phyloP scores from a whole-genome alignment of 2,888 invertebrate genomes.

The Quadroppia sp. region DNA sequence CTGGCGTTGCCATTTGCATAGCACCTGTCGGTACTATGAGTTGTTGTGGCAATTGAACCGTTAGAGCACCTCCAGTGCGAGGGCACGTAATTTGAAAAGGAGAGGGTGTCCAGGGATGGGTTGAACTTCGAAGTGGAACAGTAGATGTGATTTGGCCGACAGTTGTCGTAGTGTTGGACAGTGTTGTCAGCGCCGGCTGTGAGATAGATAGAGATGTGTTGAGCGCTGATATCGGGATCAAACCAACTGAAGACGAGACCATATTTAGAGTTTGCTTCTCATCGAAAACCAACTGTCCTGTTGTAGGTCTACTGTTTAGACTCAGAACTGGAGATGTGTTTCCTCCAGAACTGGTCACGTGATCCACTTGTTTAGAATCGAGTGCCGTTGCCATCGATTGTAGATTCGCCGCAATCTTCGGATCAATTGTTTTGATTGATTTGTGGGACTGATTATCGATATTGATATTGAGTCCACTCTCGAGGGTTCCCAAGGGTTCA shows the following conservation, averaged over 20 bases:
- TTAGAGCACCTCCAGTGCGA: constrained; percentile 9
- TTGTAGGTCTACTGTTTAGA: background rate
- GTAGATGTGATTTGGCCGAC: constrained; percentile 12
- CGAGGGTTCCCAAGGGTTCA: constrained; percentile 14
- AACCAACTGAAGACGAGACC: constrained; percentile 35
- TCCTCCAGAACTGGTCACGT: constrained; percentile 34
- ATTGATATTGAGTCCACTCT: constrained; percentile 18
- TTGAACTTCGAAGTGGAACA: constrained; percentile 2
- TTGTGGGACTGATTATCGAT: constrained; percentile 15
- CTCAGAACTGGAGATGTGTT: constrained; percentile 13
- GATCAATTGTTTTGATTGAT: background rate
- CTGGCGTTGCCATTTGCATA: background rate
- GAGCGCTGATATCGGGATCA: constrained; percentile 26
- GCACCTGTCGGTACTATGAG: constrained; percentile 34
- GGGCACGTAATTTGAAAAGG: constrained; percentile 30
- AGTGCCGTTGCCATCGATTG: background rate
- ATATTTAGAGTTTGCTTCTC: constrained; percentile 32
- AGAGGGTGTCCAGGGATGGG: background rate
- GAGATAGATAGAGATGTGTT: constrained; percentile 22
- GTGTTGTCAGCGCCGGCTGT: background rate
- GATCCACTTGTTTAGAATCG: constrained; percentile 36
- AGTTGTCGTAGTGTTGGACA: constrained; percentile 7
- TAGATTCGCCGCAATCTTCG: constrained; percentile 12
- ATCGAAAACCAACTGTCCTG: constrained; percentile 14
- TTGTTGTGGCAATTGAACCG: constrained; percentile 41